Percentiles rank a stretch among this genome's conserved stretches.
Conservation (phyloP, 37 sponge, comb jelly and placozoan species). For the Eunapius fragilis region DNA sequence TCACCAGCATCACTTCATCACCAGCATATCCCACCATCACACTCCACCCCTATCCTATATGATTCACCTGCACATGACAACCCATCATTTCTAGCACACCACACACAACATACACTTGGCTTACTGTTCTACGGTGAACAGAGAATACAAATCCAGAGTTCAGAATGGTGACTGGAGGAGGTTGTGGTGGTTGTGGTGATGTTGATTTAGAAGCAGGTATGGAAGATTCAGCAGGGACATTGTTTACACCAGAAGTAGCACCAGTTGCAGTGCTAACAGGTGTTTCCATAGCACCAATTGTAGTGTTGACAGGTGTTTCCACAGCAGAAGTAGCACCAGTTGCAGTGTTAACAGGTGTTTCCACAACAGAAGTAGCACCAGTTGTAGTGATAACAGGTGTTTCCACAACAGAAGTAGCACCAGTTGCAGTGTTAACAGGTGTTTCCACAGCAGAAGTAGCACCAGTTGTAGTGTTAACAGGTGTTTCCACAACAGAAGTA, state of each 20-base stretch:
- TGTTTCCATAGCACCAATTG: not conserved
- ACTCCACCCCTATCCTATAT: no score
- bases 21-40: no score
- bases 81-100: not conserved
- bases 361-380: no score
- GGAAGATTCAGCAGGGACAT: not conserved
- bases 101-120: not conserved
- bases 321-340: not conserved
- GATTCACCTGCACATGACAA: no score
- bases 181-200: not conserved
- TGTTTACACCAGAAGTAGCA: not conserved
- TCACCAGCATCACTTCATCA: no score
- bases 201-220: not conserved
- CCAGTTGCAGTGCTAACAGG: not conserved
- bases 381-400: no score
- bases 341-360: not conserved
- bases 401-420: not conserved
- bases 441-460: not conserved
- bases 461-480: not conserved
- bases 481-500: not conserved
- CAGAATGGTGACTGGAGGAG: not conserved
- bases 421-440: not conserved
- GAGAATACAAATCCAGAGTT: conserved; percentile 55
- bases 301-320: not conserved
- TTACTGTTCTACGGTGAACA: conserved; percentile 45